Base-by-base conservation (phyloP, 2,888 invertebrate genomes). In the Pyrrhosoma nymphula region DNA sequence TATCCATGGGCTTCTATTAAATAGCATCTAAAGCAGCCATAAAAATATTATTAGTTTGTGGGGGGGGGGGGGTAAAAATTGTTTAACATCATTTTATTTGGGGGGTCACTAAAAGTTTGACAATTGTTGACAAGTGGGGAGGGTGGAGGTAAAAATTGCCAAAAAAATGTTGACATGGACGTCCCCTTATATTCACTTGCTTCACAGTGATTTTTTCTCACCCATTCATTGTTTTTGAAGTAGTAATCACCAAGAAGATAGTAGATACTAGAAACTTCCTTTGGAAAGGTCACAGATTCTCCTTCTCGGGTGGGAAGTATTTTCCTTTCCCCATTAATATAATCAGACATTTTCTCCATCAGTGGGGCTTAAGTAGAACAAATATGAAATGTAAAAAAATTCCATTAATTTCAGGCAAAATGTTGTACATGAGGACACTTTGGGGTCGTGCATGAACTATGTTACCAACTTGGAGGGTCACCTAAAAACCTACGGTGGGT, bases 171-270 rank as follows among this genome's bases (percentile, higher is more conserved):
- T n/a, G n/a, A n/a, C n/a, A n/a, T n/a, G 2, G n/a, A n/a, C n/a
- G n/a, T n/a, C n/a, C n/a, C n/a, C n/a, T n/a, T n/a, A n/a, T n/a
- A 82, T 35, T 35, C 35, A 82, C 8, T 14, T 1, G 26, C 82
- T 35, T 82, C 14, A 60, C 20, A 91, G 23, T 47, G 90, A 56
- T 88, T 56, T 55, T n/a, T 47, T 95, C 96, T 96, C 82, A 96
- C 96, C 96, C 97, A 98, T 96, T 99, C 99, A 96, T 98, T 98
- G 96, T 98, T 98, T 97, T 99, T 99, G 96, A 99, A 99, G 97
- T 99, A 98, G 97, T 98, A 99, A 97, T 99, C 99, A 0, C 98
- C 99, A 55, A 99, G 97, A n/a, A 99, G 97, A 96, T 99, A 99
- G 97, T 98, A 99, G 95, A 99, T 98, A 95, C 98, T 98, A 75